phyloP scores from a whole-genome alignment of 2,797 vertebrate species.

The Leuciscus waleckii region DNA sequence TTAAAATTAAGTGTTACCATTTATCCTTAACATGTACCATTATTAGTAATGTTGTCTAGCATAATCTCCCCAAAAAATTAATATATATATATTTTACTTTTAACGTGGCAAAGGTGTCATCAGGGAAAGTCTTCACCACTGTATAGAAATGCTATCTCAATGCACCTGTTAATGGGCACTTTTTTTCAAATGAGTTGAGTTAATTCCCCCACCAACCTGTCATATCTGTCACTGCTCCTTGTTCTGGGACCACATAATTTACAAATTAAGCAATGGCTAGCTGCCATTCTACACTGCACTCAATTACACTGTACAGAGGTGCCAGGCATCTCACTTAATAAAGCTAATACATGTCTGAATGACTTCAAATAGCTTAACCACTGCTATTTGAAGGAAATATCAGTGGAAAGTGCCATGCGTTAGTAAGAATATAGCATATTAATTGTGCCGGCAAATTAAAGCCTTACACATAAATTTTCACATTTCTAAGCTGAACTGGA shows the following conservation, averaged over 20 bases:
- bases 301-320: constrained; percentile 20
- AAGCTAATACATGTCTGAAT: constrained; percentile 20
- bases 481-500: not conserved
- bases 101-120: not conserved
- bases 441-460: constrained; percentile 4
- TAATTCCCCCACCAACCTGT: not conserved
- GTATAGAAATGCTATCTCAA: not conserved
- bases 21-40: no score
- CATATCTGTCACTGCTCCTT: not conserved
- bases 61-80: no score
- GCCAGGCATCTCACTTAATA: constrained; percentile 21
- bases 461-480: not conserved
- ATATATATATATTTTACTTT: no score
- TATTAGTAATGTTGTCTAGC: no score
- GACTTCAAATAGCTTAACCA: constrained; percentile 17
- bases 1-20: no score
- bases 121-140: not conserved
- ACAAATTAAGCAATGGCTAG: constrained; percentile 29
- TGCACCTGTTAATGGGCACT: not conserved
- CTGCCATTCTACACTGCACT: constrained; percentile 7
- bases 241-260: constrained; percentile 27
- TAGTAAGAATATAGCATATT: constrained; percentile 1
- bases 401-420: not conserved
- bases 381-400: constrained; percentile 20
- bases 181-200: not conserved